A percentile compares a stretch with the other conserved stretches of the same genome.
Conservation (phyloP, 2,888 invertebrate genomes). For the Oegoconia quadripuncta region DNA sequence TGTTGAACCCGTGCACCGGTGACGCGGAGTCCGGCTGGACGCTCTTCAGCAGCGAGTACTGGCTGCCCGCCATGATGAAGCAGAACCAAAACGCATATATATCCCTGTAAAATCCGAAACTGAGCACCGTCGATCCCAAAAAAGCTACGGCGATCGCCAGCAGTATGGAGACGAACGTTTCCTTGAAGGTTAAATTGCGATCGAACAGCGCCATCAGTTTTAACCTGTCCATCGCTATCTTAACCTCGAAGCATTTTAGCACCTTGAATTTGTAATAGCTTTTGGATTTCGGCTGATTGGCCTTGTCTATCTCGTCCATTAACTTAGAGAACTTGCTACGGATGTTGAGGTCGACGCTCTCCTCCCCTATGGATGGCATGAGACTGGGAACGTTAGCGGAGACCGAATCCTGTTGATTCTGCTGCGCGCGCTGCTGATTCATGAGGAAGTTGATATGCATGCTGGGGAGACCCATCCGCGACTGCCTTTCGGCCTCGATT, state of each 20-base stretch:
- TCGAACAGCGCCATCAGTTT: constrained; percentile 95
- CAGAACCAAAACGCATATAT: constrained; percentile 96
- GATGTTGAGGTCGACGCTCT: constrained; percentile 74
- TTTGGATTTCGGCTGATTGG: constrained; percentile 75
- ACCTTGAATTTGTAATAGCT: constrained; percentile 88
- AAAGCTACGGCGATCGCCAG: constrained; percentile 92
- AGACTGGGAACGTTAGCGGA: constrained; percentile 59
- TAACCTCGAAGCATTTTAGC: constrained; percentile 82
- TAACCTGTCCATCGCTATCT: constrained; percentile 95
- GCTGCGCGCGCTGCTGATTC: constrained; percentile 60
- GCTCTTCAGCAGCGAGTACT: constrained; percentile 97
- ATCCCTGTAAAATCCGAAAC: constrained; percentile 93
- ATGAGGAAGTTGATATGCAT: constrained; percentile 73
- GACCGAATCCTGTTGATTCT: constrained; percentile 41
- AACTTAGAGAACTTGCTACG: constrained; percentile 78
- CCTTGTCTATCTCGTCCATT: constrained; percentile 75
- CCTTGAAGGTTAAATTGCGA: constrained; percentile 90
- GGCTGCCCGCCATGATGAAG: constrained; percentile 98
- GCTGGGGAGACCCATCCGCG: constrained; percentile 69
- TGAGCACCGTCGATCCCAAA: constrained; percentile 90
- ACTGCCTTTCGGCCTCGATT: constrained; percentile 68
- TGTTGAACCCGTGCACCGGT: constrained; percentile 98
- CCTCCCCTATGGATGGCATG: constrained; percentile 77
- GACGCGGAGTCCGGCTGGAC: constrained; percentile 99
- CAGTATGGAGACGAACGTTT: constrained; percentile 89